Evolutionary conservation across 2,797 vertebrate species (phyloP), one percentile per base, ranked within the genome.

Genomic region (Lepus townsendii): DNA sequence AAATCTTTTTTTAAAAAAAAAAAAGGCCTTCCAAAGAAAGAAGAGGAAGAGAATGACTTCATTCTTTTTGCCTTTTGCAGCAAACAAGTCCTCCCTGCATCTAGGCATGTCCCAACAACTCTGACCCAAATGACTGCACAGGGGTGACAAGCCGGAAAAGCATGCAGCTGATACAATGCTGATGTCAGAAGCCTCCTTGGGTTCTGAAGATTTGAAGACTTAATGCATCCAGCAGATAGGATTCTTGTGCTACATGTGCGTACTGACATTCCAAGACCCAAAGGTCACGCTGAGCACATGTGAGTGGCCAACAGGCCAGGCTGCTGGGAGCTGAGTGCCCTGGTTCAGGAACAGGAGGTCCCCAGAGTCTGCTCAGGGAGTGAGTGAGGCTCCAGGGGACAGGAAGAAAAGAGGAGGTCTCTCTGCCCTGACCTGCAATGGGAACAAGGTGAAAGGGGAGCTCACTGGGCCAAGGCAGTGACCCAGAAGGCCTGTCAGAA

Each of bases 391-490:
- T 47, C 32, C 1, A 0, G 2, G 1, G 57, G 47, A 32, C 26
- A 60, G 50, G 73, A 88, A 62, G 27, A 91, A 80, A 83, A 52
- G 57, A 94, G 0, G 30, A 89, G 57, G 3, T 82, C 68, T 73
- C 20, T 90, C 52, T 90, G 17, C 65, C 63, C 13, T 97, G 50
- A 52, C 86, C 93, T 82, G 3, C 7, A 47, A 20, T 88, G 60
- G 32, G 27, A 95, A 95, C 80, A 11, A 97, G 97, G 97, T 95
- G 97, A 97, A 97, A 98, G 97, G 97, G 95, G 97, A 98, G 95
- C 60, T 47, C 0, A 1, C 47, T 9, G 93, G 91, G 95, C 97
- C 97, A 76, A 97, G 91, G 71, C 72, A 32, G 86, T 98, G 98
- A 98, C 98, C 98, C 97, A 52, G 84, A 85, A 96, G 97, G 95